Base-by-base conservation (phyloP, 2,113 vertebrate species). In the Echinops telfairi region DNA sequence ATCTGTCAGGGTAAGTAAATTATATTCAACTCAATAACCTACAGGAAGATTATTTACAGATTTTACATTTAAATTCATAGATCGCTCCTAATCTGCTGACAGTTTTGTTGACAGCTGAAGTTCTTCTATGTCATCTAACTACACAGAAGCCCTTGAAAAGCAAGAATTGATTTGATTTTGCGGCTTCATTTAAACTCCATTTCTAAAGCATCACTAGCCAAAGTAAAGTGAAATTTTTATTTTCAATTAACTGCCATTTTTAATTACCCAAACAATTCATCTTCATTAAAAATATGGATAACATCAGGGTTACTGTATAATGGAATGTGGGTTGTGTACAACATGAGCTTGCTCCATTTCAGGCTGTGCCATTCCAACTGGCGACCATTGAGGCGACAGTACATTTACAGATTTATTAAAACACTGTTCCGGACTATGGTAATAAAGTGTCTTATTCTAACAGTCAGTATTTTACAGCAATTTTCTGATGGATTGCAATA, bases 81-180 rank as follows among this genome's bases (percentile, higher is more conserved):
- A 94, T 87, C 91, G 73, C 43, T 70, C 19, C 27, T 95, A 83
- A 91, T 94, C 43, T 93, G 60, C 88, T 92, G 89, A 76, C 75
- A 96, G 87, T 91, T 96, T 90, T 96, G 60, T 96, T 93, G 95
- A 94, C 68, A 91, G 84, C 17, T 95, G 70, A 84, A 85, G 84
- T 95, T 92, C 43, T 91, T 38, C 22, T 78, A 53, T 53, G 83
- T 92, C 92, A 84, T 78, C 27, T 92, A 89, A 38, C 64, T 82
- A 92, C 16, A 81, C 81, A 94, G 82, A 95, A 91, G 68, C 29
- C 43, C 75, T 91, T 89, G 43, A 95, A 94, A 95, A 38, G 87
- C 10, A 64, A 92, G 29, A 94, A 95, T 88, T 66, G 75, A 71
- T 15, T 27, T 92, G 64, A 33, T 78, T 89, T 91, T 94, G 47